A percentile compares a stretch with the other conserved stretches of the same genome.
Conservation (phyloP, 2,113 vertebrate genomes). For the Nyctibius bracteatus region DNA sequence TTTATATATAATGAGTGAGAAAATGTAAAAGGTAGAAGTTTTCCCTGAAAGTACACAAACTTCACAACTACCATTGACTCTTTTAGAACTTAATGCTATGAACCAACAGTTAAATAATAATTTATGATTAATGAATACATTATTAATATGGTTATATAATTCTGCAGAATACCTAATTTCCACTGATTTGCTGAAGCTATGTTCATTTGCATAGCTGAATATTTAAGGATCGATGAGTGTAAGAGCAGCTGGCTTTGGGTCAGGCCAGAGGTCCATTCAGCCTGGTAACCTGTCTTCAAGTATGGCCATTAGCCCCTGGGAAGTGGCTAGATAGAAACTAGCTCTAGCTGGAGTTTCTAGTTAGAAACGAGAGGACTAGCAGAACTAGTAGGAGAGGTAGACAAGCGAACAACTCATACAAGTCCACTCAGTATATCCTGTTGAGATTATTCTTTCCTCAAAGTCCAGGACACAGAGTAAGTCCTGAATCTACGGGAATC, state of each 20-base stretch:
- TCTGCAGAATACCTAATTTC: neutral
- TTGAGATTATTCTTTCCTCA: neutral
- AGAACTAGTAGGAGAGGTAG: neutral
- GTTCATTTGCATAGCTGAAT: neutral
- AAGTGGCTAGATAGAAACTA: neutral
- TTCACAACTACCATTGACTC: neutral
- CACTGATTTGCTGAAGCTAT: neutral
- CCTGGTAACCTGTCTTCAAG: neutral
- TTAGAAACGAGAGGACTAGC: neutral
- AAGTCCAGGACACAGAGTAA: neutral
- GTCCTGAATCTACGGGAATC: neutral
- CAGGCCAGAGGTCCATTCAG: neutral
- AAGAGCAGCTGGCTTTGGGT: neutral
- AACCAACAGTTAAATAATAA: neutral
- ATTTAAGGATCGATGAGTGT: neutral
- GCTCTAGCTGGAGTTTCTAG: neutral
- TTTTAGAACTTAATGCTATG: neutral
- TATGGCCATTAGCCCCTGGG: neutral
- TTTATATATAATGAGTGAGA: neutral
- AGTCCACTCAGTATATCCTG: neutral
- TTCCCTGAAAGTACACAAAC: neutral
- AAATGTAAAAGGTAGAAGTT: neutral
- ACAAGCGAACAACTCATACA: neutral
- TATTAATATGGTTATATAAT: neutral
- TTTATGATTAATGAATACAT: neutral